These are phyloP conservation scores for Clarias laeviceps DNA, from an alignment of 2,797 vertebrate species.

Conservation along the genomic window DNA sequence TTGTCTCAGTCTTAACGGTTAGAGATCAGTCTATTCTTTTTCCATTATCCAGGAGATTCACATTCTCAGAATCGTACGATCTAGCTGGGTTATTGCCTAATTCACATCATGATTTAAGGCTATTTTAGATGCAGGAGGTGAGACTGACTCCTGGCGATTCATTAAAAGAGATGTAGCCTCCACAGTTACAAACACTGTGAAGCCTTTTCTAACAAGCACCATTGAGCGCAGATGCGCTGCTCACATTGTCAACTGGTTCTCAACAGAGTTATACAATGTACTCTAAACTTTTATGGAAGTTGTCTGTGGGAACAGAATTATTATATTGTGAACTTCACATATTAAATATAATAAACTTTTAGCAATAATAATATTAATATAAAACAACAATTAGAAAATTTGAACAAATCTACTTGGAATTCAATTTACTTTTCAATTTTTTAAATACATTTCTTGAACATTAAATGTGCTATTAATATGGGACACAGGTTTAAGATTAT, in stretches of 20 bases:
- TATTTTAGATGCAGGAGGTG: not conserved
- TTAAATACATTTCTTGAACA: too few relatives aligned
- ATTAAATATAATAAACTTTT: too few relatives aligned
- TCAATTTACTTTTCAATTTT: not conserved
- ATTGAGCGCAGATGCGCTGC: constrained; percentile 9
- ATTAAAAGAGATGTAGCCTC: constrained; percentile 6
- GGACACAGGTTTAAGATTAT: not conserved
- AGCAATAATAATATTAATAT: not conserved
- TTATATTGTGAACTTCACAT: not conserved
- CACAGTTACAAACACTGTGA: not conserved
- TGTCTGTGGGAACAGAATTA: not conserved
- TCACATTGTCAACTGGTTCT: constrained; percentile 13
- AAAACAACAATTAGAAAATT: not conserved
- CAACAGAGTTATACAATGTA: not conserved
- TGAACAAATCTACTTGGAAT: not conserved
- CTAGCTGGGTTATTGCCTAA: not conserved
- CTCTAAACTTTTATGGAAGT: not conserved
- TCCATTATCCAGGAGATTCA: not conserved
- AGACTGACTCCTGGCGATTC: constrained; percentile 5
- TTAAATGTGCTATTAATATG: not conserved
- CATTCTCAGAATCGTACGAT: not conserved
- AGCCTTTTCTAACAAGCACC: not conserved
- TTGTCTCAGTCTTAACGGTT: constrained; percentile 14
- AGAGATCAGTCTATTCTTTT: not conserved
- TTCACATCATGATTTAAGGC: constrained; percentile 7